phyloP scores from a whole-genome alignment of 1,140 invertebrate species.

The Heliconius himera region DNA sequence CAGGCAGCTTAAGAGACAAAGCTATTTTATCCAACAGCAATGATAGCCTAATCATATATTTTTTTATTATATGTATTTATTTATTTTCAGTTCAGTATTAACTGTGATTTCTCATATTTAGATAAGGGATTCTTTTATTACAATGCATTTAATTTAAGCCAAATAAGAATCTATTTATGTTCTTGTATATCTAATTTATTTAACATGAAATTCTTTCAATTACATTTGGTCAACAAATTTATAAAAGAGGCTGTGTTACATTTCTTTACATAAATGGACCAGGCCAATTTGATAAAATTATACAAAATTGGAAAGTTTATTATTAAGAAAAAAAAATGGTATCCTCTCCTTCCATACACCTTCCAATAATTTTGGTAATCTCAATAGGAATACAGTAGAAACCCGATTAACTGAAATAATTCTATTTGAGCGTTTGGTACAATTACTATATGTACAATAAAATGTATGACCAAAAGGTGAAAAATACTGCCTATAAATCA shows the following conservation, averaged over 20 bases:
- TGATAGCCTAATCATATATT: slow-evolving; percentile 54
- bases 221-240: neutral
- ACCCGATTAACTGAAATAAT: too few species aligned
- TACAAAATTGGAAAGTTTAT: slow-evolving; percentile 10
- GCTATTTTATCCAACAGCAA: slow-evolving; percentile 76
- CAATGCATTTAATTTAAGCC: slow-evolving; percentile 76
- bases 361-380: neutral
- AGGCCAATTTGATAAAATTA: slow-evolving; percentile 25
- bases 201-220: neutral
- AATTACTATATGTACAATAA: too few species aligned
- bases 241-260: slow-evolving; percentile 30
- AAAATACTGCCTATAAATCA: too few species aligned
- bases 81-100: slow-evolving; percentile 74
- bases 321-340: neutral
- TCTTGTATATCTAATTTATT: slow-evolving; percentile 4
- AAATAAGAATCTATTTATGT: slow-evolving; percentile 47
- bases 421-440: too few species aligned
- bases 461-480: too few species aligned
- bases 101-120: slow-evolving; percentile 76
- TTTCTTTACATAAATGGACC: slow-evolving; percentile 18
- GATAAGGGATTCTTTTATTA: slow-evolving; percentile 62
- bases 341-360: neutral
- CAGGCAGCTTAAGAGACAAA: slow-evolving; percentile 83
- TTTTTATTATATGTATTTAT: slow-evolving; percentile 56
- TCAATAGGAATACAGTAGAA: neutral